Conservation (phyloP, 2,888 invertebrate species). For the Drosophila buzzatii region DNA sequence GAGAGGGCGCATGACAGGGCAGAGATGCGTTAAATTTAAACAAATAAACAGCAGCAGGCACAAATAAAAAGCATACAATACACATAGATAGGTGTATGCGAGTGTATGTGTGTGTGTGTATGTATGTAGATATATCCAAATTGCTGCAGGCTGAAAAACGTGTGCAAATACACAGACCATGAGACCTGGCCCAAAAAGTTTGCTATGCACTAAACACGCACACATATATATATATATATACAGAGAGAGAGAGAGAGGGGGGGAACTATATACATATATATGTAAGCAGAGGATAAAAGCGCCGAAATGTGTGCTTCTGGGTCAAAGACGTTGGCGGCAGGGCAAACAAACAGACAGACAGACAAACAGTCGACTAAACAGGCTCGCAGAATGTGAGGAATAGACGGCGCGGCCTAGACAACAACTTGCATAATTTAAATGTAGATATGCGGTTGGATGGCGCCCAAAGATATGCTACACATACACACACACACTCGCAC, state of each 20-base stretch:
- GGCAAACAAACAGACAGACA: slow-evolving; percentile 54
- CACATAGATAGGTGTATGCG: slow-evolving; percentile 22
- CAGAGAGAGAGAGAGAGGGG: not conserved
- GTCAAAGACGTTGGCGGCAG: slow-evolving; percentile 73
- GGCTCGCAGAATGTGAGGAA: slow-evolving; percentile 38
- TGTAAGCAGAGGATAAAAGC: slow-evolving; percentile 53
- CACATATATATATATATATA: not conserved
- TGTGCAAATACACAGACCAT: slow-evolving; percentile 61
- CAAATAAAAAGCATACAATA: slow-evolving; percentile 61
- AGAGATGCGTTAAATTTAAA: slow-evolving; percentile 75
- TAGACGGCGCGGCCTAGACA: slow-evolving; percentile 57
- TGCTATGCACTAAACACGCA: slow-evolving; percentile 19
- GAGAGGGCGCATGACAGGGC: not conserved
- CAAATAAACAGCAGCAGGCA: slow-evolving; percentile 75
- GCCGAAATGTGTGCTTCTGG: slow-evolving; percentile 75
- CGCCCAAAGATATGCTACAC: slow-evolving; percentile 73
- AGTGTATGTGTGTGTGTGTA: slow-evolving; percentile 2
- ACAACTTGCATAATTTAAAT: slow-evolving; percentile 80
- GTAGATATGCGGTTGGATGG: slow-evolving; percentile 80
- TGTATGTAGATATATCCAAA: slow-evolving; percentile 31
- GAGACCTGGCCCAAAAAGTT: slow-evolving; percentile 56
- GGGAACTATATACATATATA: slow-evolving; percentile 16
- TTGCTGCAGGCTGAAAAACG: slow-evolving; percentile 61
- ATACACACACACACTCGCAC: slow-evolving; percentile 16
- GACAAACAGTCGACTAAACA: slow-evolving; percentile 39